Percentiles rank a stretch among this genome's conserved stretches.
Conservation (phyloP, 2,113 vertebrate species). For the Poeciliopsis turrubarensis region DNA sequence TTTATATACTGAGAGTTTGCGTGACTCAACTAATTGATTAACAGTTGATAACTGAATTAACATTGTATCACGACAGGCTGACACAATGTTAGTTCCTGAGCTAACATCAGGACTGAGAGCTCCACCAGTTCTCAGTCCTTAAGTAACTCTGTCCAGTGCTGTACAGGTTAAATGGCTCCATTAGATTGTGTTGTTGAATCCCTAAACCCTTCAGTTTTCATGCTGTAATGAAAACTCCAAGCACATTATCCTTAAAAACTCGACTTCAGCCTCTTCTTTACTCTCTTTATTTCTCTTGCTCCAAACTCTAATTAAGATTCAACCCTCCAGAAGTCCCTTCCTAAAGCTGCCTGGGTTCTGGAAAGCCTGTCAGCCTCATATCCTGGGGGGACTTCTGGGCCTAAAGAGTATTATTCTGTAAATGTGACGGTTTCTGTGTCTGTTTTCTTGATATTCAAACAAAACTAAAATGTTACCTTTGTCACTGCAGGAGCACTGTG, state of each 20-base stretch:
- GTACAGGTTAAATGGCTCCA: not conserved
- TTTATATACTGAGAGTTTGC: no score
- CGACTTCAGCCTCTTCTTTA: conserved; percentile 4
- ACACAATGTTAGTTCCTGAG: no score
- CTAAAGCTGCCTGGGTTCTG: not conserved
- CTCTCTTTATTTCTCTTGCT: conserved; percentile 2
- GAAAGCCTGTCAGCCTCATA: conserved; percentile 15
- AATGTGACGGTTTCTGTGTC: conserved; percentile 9
- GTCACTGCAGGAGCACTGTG: conserved; percentile 86
- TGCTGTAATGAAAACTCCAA: conserved; percentile 31
- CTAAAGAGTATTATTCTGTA: not conserved
- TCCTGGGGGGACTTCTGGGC: conserved; percentile 2
- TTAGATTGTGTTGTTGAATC: conserved; percentile 1
- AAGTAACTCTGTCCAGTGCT: not conserved
- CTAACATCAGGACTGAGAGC: no score
- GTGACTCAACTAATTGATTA: not conserved
- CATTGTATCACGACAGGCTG: not conserved
- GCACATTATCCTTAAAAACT: conserved; percentile 19
- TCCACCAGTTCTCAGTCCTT: not conserved
- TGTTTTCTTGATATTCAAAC: conserved; percentile 5
- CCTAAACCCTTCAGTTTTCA: conserved; percentile 25
- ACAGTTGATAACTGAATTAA: not conserved
- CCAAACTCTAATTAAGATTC: conserved; percentile 25
- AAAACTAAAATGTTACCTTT: conserved; percentile 20
- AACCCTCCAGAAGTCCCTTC: conserved; percentile 9